Conservation (phyloP, 2,797 vertebrate species). For the Xyrichtys novacula region DNA sequence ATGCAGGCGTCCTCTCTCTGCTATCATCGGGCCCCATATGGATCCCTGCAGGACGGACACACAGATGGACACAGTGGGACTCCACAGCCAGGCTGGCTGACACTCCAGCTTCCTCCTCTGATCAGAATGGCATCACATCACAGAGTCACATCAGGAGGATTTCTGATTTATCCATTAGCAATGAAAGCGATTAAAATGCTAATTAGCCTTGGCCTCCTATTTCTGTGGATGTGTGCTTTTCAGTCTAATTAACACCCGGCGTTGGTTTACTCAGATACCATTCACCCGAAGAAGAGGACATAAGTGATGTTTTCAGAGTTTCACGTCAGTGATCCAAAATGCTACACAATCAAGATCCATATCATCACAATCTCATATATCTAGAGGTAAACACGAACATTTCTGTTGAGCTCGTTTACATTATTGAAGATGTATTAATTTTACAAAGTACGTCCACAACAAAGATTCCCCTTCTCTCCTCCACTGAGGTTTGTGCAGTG, state of each 20-base stretch:
- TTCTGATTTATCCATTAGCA: slow-evolving; percentile 64
- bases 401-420: slow-evolving; percentile 33
- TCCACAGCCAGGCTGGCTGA: slow-evolving; percentile 57
- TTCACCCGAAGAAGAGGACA: slow-evolving; percentile 31
- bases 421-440: slow-evolving; percentile 59
- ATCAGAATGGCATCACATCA: slow-evolving; percentile 74
- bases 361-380: slow-evolving; percentile 21
- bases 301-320: slow-evolving; percentile 26
- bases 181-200: slow-evolving; percentile 71
- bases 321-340: slow-evolving; percentile 43
- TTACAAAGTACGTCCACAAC: slow-evolving; percentile 44
- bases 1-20: slow-evolving; percentile 59
- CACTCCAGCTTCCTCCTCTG: slow-evolving; percentile 45
- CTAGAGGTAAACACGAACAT: slow-evolving; percentile 19
- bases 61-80: slow-evolving; percentile 79
- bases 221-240: slow-evolving; percentile 53
- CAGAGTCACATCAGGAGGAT: slow-evolving; percentile 67
- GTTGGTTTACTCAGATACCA: slow-evolving; percentile 23
- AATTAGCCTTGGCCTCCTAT: slow-evolving; percentile 51
- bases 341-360: slow-evolving; percentile 15
- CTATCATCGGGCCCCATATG: slow-evolving; percentile 65
- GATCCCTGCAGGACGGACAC: slow-evolving; percentile 66
- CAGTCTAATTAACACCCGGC: slow-evolving; percentile 55
- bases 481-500: slow-evolving; percentile 37
- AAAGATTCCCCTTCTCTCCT: slow-evolving; percentile 21